Percentiles rank a stretch among this genome's conserved stretches.
Evolutionary conservation across 2,888 invertebrate species (phyloP).

Genomic region (Lottia scabra): DNA sequence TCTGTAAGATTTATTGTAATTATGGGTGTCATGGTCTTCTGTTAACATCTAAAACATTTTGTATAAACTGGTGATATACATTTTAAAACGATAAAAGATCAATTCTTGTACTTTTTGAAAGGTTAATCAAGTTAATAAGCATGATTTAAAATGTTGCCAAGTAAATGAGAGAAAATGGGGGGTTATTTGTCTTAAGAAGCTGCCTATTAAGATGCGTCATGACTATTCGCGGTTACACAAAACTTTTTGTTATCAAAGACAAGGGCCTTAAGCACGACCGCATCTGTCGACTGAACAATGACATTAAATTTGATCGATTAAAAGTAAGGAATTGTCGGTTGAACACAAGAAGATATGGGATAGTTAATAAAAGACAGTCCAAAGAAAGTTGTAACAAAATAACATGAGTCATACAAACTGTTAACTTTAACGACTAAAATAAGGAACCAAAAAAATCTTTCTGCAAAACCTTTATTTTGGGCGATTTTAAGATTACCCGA

Average conservation of each 20-base stretch:
- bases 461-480: too few species aligned
- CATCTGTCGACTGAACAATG: conserved; percentile 4
- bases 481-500: too few species aligned
- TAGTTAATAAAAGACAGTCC: not conserved
- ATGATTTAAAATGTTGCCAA: too few species aligned
- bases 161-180: not conserved
- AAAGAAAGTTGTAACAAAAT: not conserved
- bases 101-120: too few species aligned
- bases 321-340: conserved; percentile 6
- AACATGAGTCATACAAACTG: not conserved
- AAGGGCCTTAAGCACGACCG: conserved; percentile 6
- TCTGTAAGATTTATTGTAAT: too few species aligned
- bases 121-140: too few species aligned
- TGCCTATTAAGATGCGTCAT: not conserved
- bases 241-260: conserved; percentile 3
- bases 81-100: too few species aligned
- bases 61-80: too few species aligned
- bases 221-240: conserved; percentile 3
- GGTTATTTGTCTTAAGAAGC: not conserved
- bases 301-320: conserved; percentile 4
- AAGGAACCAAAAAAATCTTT: too few species aligned
- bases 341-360: conserved; percentile 1
- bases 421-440: too few species aligned
- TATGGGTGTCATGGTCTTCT: too few species aligned
- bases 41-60: too few species aligned